A percentile compares a stretch with the other conserved stretches of the same genome.
Evolutionary conservation across 2,888 invertebrate genomes (phyloP).

Genomic region (Theodoxus fluviatilis): DNA sequence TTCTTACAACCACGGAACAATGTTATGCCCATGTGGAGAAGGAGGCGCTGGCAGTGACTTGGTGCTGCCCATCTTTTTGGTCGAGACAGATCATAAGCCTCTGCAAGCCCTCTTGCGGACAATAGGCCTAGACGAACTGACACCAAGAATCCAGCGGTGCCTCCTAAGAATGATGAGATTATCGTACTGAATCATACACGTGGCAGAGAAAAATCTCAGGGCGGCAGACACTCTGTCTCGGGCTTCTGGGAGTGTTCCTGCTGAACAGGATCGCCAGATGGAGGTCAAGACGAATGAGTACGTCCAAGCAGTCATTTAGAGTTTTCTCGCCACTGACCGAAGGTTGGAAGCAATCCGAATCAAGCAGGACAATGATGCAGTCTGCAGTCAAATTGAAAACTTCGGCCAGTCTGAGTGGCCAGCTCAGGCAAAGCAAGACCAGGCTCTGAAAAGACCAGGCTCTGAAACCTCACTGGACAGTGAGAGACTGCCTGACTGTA

Average conservation of each 20-base stretch:
- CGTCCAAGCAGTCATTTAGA: neutral
- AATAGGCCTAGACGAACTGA: constrained; percentile 22
- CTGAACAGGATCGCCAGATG: constrained; percentile 19
- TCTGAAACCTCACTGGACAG: constrained; percentile 5
- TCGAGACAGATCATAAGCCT: constrained; percentile 17
- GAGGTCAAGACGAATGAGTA: constrained; percentile 6
- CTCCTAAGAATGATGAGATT: constrained; percentile 17
- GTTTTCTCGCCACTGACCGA: neutral
- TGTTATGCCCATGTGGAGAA: neutral
- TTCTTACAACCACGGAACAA: constrained; percentile 1
- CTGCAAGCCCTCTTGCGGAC: constrained; percentile 15
- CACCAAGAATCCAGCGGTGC: constrained; percentile 28
- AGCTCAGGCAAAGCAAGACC: neutral
- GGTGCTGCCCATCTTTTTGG: neutral
- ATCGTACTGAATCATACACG: neutral
- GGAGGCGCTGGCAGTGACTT: constrained; percentile 4
- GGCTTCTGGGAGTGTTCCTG: too few species aligned
- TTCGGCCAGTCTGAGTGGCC: constrained; percentile 13
- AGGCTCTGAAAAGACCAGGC: too few species aligned
- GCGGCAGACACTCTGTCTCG: constrained; percentile 22
- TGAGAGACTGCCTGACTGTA: neutral
- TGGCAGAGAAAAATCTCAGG: constrained; percentile 10
- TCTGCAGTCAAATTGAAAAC: constrained; percentile 1
- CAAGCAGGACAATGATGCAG: neutral
- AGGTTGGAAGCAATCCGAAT: neutral